phyloP scores from a whole-genome alignment of 2,113 vertebrate species.

The Hippoglossus stenolepis region DNA sequence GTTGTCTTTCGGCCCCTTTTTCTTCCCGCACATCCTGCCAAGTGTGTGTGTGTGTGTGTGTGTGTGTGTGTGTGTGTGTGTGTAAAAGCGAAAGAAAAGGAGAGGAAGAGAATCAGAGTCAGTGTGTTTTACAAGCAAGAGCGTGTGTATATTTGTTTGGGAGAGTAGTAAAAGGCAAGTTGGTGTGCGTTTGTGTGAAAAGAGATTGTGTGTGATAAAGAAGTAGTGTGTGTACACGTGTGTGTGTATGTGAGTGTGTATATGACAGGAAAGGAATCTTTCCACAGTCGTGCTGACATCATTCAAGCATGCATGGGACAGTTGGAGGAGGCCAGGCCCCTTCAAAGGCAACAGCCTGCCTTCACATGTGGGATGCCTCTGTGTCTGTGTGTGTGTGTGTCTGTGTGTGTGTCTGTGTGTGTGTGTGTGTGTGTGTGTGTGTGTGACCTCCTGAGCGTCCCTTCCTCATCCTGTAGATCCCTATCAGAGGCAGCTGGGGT shows the following conservation, averaged over 20 bases:
- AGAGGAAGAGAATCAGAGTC: conserved; percentile 41
- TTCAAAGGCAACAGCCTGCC: conserved; percentile 63
- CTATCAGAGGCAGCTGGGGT: conserved; percentile 67
- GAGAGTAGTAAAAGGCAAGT: conserved; percentile 37
- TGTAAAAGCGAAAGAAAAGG: conserved; percentile 33
- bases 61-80: conserved; percentile 38
- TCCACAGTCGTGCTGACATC: conserved; percentile 78
- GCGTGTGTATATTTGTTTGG: conserved; percentile 33
- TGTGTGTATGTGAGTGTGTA: conserved; percentile 29
- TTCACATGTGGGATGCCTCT: conserved; percentile 69
- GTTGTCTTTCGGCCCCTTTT: conserved; percentile 86
- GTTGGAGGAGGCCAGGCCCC: conserved; percentile 53
- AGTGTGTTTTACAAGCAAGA: conserved; percentile 32
- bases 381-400: conserved; percentile 28
- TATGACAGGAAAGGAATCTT: conserved; percentile 76
- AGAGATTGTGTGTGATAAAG: conserved; percentile 40
- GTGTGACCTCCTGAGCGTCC: conserved; percentile 23
- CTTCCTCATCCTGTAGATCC: conserved; percentile 60
- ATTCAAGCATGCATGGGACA: conserved; percentile 75
- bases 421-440: conserved; percentile 32
- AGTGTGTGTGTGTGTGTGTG: conserved; percentile 53
- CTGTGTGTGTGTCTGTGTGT: conserved; percentile 22
- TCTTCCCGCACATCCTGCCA: conserved; percentile 80
- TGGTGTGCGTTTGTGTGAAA: conserved; percentile 18
- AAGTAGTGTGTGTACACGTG: conserved; percentile 27